Evolutionary conservation across 2,888 invertebrate species (phyloP), one percentile per base, ranked within the genome.

Genomic region (Amphipyra tragopoginis): DNA sequence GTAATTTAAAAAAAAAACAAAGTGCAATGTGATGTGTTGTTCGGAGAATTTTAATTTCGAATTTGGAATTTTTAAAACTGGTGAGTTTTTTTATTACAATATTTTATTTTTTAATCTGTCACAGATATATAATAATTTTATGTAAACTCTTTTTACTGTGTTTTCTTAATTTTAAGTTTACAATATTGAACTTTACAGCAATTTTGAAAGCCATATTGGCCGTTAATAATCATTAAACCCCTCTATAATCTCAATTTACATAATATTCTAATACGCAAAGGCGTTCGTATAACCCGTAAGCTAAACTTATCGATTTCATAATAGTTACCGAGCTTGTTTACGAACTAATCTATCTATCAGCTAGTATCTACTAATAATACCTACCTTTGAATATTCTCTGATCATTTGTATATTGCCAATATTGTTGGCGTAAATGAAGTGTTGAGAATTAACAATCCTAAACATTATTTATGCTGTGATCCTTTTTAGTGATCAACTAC

Each of bases 21-120:
- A 71, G 79, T 79, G 78, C 53, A 56, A 63, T 57, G 75, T 71
- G 79, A 65, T 67, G 77, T 78, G 77, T 52, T 33, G 50, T 58
- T 65, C 50, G 29, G 45, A 47, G 47, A 44, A 58, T 47, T 60
- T 64, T 39, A 36, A 47, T 54, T 68, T 68, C 65, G 49, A 76
- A 72, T 57, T 77, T 71, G 77, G 79, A 77, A 73, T 67, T 50
- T 39, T 52, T 33, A 38, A 34, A 44, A 48, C 51, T 59, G 79
- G 79, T 80, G 49, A 80, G 79, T 65, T 53, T 40, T 14, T 26
- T 15, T 8, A 2, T 21, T 38, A 11, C 5, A 42, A 34, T 3
- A 13, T 9, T 39, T 33, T 54, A 36, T 11, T 50, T 2, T 10
- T 29, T 29, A 29, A 29, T 14, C 10, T 13, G 7, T 36, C 10